Percentiles rank a stretch among this genome's conserved stretches.
phyloP scores from a whole-genome alignment of 2,888 invertebrate species.

The Lasioglossum pauxillum region DNA sequence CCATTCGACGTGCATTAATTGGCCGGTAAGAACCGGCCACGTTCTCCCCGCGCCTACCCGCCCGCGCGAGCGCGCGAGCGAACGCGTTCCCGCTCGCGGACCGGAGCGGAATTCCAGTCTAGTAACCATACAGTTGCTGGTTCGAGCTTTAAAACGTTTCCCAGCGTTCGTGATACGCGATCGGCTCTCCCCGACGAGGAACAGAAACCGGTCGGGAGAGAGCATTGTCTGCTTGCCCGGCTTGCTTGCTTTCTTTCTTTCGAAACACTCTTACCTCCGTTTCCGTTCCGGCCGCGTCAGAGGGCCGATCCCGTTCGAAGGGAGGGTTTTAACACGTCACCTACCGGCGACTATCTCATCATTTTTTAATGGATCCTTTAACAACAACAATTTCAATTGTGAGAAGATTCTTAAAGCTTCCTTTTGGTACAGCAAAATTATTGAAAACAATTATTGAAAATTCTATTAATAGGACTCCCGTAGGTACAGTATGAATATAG shows the following conservation, averaged over 20 bases:
- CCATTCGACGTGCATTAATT: constrained; percentile 72
- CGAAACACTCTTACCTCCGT: constrained; percentile 18
- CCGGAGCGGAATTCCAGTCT: constrained; percentile 78
- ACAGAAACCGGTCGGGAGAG: constrained; percentile 37
- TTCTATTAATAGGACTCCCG: too few species aligned
- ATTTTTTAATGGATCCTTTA: neutral
- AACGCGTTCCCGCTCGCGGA: constrained; percentile 27
- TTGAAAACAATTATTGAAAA: neutral
- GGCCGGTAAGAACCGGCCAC: constrained; percentile 63
- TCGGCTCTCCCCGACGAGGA: constrained; percentile 39
- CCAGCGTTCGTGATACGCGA: constrained; percentile 55
- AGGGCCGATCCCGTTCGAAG: neutral
- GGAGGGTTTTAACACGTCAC: neutral
- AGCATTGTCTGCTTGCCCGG: neutral
- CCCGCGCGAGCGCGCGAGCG: neutral
- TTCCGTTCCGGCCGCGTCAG: neutral
- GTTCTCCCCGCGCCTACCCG: constrained; percentile 28
- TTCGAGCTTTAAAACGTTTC: constrained; percentile 66
- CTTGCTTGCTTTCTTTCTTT: neutral
- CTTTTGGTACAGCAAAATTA: neutral
- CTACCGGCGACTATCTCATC: neutral
- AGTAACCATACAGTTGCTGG: constrained; percentile 75
- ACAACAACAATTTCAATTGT: neutral
- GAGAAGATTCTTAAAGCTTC: neutral
- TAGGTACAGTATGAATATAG: too few species aligned